Percentiles rank a stretch among this genome's conserved stretches.
phyloP scores from a whole-genome alignment of 2,797 vertebrate species.

The Poecilia wingei region DNA sequence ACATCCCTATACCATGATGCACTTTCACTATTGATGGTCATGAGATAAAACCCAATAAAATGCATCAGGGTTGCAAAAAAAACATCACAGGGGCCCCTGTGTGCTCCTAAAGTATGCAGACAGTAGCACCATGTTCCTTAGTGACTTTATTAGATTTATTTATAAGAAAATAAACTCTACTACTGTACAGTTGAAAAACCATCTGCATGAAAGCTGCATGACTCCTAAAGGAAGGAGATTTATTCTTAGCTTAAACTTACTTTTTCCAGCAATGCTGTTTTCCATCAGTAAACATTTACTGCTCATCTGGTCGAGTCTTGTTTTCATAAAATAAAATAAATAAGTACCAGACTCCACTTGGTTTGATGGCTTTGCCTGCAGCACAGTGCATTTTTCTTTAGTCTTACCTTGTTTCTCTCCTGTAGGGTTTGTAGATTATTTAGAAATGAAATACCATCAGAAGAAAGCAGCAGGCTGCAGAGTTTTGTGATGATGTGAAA shows the following conservation, averaged over 20 bases:
- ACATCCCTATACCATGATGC: not conserved
- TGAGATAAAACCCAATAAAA: not conserved
- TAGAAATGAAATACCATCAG: constrained; percentile 36
- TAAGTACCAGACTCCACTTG: constrained; percentile 37
- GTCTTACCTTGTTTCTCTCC: constrained; percentile 32
- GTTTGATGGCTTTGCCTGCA: constrained; percentile 39
- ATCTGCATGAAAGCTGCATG: constrained; percentile 38
- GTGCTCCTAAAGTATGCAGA: not conserved
- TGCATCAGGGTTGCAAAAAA: not conserved
- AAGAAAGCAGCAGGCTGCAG: constrained; percentile 14
- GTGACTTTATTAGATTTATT: constrained; percentile 23
- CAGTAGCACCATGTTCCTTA: constrained; percentile 5
- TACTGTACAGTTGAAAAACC: constrained; percentile 24
- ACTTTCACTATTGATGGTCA: not conserved
- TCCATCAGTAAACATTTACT: constrained; percentile 36
- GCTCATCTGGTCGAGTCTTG: constrained; percentile 16
- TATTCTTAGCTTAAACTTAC: constrained; percentile 34
- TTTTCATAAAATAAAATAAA: constrained; percentile 18
- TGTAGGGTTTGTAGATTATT: constrained; percentile 44
- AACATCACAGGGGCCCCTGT: not conserved
- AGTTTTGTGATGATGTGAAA: constrained; percentile 9
- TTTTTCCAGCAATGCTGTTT: constrained; percentile 46
- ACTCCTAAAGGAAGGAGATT: constrained; percentile 50
- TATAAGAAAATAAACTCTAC: constrained; percentile 38
- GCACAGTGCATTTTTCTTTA: constrained; percentile 38